Evolutionary conservation across 2,888 invertebrate species (phyloP), one percentile per base, ranked within the genome.

Genomic region (Pseudanteris insignis): DNA sequence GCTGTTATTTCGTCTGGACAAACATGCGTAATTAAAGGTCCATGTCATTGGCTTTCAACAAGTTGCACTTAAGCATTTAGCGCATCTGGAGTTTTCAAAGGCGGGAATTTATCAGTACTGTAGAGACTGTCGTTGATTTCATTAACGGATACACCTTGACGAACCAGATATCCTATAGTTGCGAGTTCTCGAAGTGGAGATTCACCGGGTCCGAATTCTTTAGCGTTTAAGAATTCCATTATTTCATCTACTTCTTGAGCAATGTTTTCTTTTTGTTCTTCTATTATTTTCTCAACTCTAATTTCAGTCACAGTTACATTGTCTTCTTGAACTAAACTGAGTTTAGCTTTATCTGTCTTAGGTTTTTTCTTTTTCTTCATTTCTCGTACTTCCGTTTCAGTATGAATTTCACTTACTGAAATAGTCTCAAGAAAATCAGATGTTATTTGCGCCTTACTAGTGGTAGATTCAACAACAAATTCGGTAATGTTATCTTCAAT

Each of bases 51-150:
- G 15, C 92, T 84, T 78, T 93, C 93, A 0, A 93, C 92, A 38
- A 93, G 83, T 69, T 90, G 89, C 5, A 93, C 92, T 71, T 93
- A 81, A 6, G 93, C 92, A 18, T 90, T 90, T 79, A 93, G 93
- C 1, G 92, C 90, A 73, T 91, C 89, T 0, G 92, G 91, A 8
- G 89, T 87, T 72, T 88, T 86, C 46, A 94, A 78, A 8, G 91
- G 88, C 11, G 91, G 90, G 79, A 93, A 92, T 69, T 88, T 86
- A 69, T 90, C 86, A 10, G 90, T 88, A 70, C 89, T 87, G 70
- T 92, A 92, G 62, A 92, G 83, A 33, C 88, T 86, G 47, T 80
- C 78, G 64, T 89, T 89, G 33, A 93, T 89, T 81, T 92, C 88
- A 70, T 86, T 86, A 1, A 88, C 88, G 1, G 88, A 86, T 24